Conservation (phyloP, 1,140 invertebrate species). For the Zelostemma sp. region DNA sequence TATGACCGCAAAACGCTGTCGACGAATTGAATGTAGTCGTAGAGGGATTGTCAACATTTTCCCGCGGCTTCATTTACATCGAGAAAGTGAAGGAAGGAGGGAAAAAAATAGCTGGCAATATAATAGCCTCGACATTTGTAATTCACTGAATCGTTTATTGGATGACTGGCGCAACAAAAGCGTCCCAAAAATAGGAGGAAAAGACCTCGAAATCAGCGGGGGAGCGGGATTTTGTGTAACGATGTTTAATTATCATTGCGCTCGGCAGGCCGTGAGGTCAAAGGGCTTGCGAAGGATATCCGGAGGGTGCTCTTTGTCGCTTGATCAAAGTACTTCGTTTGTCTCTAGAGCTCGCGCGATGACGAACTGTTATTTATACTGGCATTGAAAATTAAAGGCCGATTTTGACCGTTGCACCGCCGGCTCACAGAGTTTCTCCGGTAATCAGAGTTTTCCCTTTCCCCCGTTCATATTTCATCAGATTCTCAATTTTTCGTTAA, state of each 20-base stretch:
- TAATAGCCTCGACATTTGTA: background rate
- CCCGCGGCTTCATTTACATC: background rate
- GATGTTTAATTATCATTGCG: conserved; percentile 60
- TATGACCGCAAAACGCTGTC: conserved; percentile 8
- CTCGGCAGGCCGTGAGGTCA: conserved; percentile 48
- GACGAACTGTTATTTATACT: background rate
- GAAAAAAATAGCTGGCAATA: background rate
- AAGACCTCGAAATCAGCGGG: conserved; percentile 6
- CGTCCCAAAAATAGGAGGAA: conserved; percentile 4
- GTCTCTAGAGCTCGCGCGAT: conserved; percentile 35
- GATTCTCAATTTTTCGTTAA: background rate
- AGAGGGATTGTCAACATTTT: background rate
- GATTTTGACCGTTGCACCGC: too few species aligned
- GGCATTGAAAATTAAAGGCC: background rate
- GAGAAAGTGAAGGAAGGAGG: background rate
- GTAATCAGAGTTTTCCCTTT: too few species aligned
- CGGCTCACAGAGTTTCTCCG: too few species aligned
- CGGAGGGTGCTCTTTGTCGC: conserved; percentile 39
- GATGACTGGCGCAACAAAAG: background rate
- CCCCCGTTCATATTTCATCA: too few species aligned
- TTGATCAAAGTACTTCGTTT: conserved; percentile 50
- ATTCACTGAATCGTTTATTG: conserved; percentile 1
- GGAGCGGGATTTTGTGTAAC: conserved; percentile 42
- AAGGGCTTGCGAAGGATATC: conserved; percentile 38
- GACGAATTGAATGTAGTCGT: background rate